phyloP scores from a whole-genome alignment of 1,140 invertebrate genomes.

The Musca domestica region DNA sequence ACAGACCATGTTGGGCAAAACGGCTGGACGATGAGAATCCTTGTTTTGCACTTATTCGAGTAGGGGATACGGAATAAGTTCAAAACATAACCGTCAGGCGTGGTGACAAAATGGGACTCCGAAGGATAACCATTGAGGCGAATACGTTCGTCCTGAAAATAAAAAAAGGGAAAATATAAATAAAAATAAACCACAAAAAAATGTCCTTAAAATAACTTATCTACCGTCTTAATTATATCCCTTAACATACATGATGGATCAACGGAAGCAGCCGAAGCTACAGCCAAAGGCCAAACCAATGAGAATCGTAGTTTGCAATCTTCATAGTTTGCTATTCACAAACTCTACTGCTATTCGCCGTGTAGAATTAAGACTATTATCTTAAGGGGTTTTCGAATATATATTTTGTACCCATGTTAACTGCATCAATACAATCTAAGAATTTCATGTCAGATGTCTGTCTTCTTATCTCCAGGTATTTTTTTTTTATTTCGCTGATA shows the following conservation, averaged over 20 bases:
- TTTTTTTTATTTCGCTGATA: too few species aligned
- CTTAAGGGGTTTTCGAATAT: too few species aligned
- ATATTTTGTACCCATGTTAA: too few species aligned
- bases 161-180: neutral
- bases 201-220: neutral
- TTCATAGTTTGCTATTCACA: too few species aligned
- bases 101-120: conserved; percentile 56
- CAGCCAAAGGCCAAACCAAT: neutral
- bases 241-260: conserved; percentile 10
- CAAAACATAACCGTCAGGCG: conserved; percentile 59
- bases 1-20: conserved; percentile 68
- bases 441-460: too few species aligned
- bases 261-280: neutral
- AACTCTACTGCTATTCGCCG: too few species aligned
- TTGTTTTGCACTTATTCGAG: conserved; percentile 32
- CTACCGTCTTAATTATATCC: neutral
- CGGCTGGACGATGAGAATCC: conserved; percentile 48
- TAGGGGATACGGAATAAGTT: conserved; percentile 56
- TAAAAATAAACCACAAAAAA: neutral
- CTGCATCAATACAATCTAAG: too few species aligned
- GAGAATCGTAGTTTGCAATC: too few species aligned
- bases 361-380: too few species aligned
- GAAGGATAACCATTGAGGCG: conserved; percentile 56
- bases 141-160: conserved; percentile 43
- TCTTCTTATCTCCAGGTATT: too few species aligned